These are phyloP conservation scores for Caenorhabditis sp. DNA, from an alignment of 2,888 invertebrate species.

Conservation along the genomic window DNA sequence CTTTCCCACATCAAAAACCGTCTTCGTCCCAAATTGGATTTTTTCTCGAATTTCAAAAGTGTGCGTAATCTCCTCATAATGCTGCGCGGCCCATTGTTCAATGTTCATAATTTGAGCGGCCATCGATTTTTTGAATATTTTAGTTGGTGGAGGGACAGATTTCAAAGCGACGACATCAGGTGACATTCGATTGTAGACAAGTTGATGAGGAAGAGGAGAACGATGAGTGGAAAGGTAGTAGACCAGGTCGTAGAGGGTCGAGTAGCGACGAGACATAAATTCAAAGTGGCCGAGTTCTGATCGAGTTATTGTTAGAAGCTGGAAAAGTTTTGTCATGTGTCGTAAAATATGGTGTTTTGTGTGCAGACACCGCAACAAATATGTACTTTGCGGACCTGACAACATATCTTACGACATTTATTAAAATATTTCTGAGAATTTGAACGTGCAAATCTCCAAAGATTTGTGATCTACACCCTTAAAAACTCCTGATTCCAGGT, in stretches of 20 bases:
- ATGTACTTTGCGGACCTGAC: too few relatives aligned
- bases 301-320: conserved; percentile 42
- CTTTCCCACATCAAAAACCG: conserved; percentile 33
- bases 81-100: conserved; percentile 52
- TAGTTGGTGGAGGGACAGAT: conserved; percentile 22
- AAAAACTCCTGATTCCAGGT: too few relatives aligned
- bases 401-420: too few relatives aligned
- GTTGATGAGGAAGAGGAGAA: conserved; percentile 38
- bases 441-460: too few relatives aligned
- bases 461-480: too few relatives aligned
- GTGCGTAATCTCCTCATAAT: conserved; percentile 38
- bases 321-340: background rate
- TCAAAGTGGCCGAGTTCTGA: conserved; percentile 46
- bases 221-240: conserved; percentile 35
- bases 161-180: conserved; percentile 19
- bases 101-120: conserved; percentile 41
- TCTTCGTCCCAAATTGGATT: conserved; percentile 24
- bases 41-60: conserved; percentile 23
- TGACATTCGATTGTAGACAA: conserved; percentile 36
- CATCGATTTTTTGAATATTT: conserved; percentile 20
- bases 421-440: too few relatives aligned
- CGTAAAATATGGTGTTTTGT: background rate
- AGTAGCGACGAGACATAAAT: conserved; percentile 44
- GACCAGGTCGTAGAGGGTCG: conserved; percentile 52
- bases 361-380: too few relatives aligned